Base-by-base conservation (phyloP, 2,797 vertebrate species). In the Nothura maculosa region DNA sequence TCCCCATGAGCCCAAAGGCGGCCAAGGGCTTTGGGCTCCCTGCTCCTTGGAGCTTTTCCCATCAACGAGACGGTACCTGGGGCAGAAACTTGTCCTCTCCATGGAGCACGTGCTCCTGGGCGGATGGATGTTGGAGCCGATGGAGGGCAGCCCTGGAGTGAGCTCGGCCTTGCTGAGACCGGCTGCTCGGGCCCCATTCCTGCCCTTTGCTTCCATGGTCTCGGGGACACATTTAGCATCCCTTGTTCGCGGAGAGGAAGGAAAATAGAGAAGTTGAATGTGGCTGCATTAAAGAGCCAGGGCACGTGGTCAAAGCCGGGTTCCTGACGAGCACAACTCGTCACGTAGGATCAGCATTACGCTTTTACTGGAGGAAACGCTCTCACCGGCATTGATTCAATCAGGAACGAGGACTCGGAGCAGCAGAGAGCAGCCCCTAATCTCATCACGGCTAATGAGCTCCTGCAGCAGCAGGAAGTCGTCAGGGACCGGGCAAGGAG, bases 351-450 rank as follows among this genome's bases (percentile, higher is more conserved):
- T 48, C 69, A 70, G 47, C 68, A 69, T 89, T 90, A 77, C 74
- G 81, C 50, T 93, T 96, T 96, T 92, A 96, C 80, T 91, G 96
- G 81, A 93, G 90, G 75, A 93, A 93, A 92, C 74, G 67, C 96
- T 92, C 95, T 94, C 54, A 94, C 89, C 90, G 82, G 89, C 89
- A 75, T 91, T 93, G 74, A 96, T 96, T 91, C 92, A 95, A 93
- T 94, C 88, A 78, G 70, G 77, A 95, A 82, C 90, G 89, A 67
- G 75, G 85, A 88, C 78, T 94, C 62, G 74, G 62, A 73, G 62
- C 58, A 45, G 28, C 69, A 96, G 87, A 96, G 80, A 94, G 75
- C 95, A 95, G 81, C 77, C 82, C 91, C 90, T 96, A 96, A 96
- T 92, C 42, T 87, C 55, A 85, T 87, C 91, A 95, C 55, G 78